Evolutionary conservation across 2,113 vertebrate species (phyloP).

Genomic region (Channa maculata): DNA sequence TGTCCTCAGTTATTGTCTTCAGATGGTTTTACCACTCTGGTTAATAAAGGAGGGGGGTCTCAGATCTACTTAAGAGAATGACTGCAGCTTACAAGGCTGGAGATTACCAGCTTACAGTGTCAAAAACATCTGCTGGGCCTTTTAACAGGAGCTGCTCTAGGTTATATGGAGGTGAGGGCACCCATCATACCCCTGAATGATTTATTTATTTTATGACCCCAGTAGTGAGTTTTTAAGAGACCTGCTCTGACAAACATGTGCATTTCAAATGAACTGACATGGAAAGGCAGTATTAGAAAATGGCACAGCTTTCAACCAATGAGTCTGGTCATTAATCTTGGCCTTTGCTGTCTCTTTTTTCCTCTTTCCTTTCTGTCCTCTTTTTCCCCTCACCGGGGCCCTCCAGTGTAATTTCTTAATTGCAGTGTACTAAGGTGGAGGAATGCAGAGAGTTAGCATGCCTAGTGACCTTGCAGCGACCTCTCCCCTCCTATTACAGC

Average conservation of each 20-base stretch:
- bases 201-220: slow-evolving; percentile 82
- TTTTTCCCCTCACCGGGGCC: slow-evolving; percentile 66
- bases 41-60: slow-evolving; percentile 90
- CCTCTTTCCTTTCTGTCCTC: slow-evolving; percentile 52
- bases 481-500: slow-evolving; percentile 83
- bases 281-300: slow-evolving; percentile 76
- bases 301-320: slow-evolving; percentile 75
- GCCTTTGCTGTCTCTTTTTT: slow-evolving; percentile 62
- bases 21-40: slow-evolving; percentile 95
- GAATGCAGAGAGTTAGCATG: slow-evolving; percentile 84
- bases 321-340: slow-evolving; percentile 80
- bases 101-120: slow-evolving; percentile 96
- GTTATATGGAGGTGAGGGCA: slow-evolving; percentile 92
- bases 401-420: slow-evolving; percentile 86
- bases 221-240: slow-evolving; percentile 84
- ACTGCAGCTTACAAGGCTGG: slow-evolving; percentile 90
- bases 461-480: slow-evolving; percentile 83
- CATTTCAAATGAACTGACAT: slow-evolving; percentile 81
- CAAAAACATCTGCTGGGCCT: slow-evolving; percentile 94
- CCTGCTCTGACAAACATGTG: slow-evolving; percentile 80
- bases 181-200: slow-evolving; percentile 70
- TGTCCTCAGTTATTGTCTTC: slow-evolving; percentile 93
- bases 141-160: slow-evolving; percentile 89
- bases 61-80: slow-evolving; percentile 94
- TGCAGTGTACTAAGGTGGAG: slow-evolving; percentile 84